Evolutionary conservation across 2,113 vertebrate species (phyloP).

Genomic region (Hyaena hyaena): DNA sequence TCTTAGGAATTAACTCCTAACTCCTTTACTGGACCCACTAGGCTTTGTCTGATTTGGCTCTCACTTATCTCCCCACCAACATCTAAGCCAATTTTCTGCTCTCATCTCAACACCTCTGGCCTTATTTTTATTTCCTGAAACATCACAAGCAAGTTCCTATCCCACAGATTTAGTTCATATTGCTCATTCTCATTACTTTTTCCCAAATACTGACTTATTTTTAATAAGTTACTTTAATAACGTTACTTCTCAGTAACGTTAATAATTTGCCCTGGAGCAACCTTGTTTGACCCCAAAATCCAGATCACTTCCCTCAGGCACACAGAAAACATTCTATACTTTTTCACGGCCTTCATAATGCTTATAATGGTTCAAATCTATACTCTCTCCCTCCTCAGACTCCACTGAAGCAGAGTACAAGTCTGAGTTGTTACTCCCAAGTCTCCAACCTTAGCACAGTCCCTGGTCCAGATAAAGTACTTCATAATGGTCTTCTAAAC

Average conservation of each 20-base stretch:
- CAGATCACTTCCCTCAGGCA: background rate
- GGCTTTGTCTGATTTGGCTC: background rate
- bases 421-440: fast-evolving
- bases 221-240: background rate
- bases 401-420: background rate
- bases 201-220: background rate
- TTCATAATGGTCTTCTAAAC: background rate
- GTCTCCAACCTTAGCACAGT: background rate
- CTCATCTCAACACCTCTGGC: background rate
- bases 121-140: constrained; percentile 31
- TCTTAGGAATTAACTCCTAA: background rate
- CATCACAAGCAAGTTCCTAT: background rate
- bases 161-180: background rate
- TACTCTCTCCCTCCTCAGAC: background rate
- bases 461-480: background rate
- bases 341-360: background rate
- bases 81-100: constrained; percentile 35
- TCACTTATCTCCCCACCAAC: background rate
- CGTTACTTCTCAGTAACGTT: background rate
- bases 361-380: background rate
- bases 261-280: background rate
- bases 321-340: background rate
- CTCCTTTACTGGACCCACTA: background rate
- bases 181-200: background rate
- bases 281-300: background rate